These are phyloP conservation scores for Stenodera caucasica DNA, from an alignment of 2,888 invertebrate genomes.

Conservation along the genomic window DNA sequence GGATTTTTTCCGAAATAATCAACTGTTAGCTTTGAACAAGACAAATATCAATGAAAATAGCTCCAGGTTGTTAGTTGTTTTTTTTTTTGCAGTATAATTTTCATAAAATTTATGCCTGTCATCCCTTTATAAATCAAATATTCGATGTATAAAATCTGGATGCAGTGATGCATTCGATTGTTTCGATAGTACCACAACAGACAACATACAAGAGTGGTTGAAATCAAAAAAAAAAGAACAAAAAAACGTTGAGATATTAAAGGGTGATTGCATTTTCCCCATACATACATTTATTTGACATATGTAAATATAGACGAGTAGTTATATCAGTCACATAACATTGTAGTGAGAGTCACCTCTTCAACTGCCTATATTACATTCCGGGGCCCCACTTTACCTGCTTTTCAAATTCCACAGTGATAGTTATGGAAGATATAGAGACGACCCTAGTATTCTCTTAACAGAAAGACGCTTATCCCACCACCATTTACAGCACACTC, in stretches of 20 bases:
- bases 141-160: no score
- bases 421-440: neutral
- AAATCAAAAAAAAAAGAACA: neutral
- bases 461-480: slow-evolving; percentile 33
- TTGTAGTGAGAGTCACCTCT: neutral
- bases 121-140: no score
- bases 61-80: no score
- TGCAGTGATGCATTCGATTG: no score
- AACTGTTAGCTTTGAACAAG: no score
- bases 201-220: neutral
- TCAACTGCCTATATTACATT: slow-evolving; percentile 34
- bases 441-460: slow-evolving; percentile 15
- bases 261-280: neutral
- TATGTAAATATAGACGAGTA: neutral
- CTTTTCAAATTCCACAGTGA: slow-evolving; percentile 24
- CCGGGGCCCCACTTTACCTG: slow-evolving; percentile 29
- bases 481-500: neutral
- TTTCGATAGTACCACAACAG: no score
- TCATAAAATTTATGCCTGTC: no score
- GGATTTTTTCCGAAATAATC: no score
- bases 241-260: no score
- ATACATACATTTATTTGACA: neutral
- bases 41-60: no score
- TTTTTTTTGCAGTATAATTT: no score
- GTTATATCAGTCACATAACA: slow-evolving; percentile 3